Base-by-base conservation (phyloP, 2,113 vertebrate species). In the Corapipo altera region DNA sequence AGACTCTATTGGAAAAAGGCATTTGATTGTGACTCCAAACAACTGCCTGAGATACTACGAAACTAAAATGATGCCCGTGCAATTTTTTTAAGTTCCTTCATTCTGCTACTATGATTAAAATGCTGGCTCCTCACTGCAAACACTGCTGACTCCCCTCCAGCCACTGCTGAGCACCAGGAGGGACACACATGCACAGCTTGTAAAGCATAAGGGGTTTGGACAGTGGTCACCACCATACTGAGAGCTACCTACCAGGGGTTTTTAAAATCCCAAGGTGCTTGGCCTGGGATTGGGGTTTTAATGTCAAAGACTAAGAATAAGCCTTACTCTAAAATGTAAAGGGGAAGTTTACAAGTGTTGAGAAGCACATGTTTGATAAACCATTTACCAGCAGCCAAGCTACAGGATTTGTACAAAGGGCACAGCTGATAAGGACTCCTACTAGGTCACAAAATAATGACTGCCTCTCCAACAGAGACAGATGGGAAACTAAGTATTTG, bases 1-100 rank as follows among this genome's bases (percentile, higher is more conserved):
- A 58, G 49, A n/a, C 80, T 71, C 23, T 55, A 32, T 41, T 0
- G 1, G 46, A 35, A 82, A 80, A 30, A 33, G 24, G 30, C 24
- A 49, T 64, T 86, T 72, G 44, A 58, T 19, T 21, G n/a, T 91
- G 32, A 75, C 54, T 27, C 30, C 49, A 27, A 73, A 37, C 37
- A 85, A n/a, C 11, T 57, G 43, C 23, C 9, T 12, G 21, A 41
- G 23, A 57, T 5, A 49, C 3, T 8, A 72, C 32, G 44, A 21
- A 81, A 24, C 23, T 55, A 1, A 23, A 35, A 12, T 2, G 33
- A 67, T 2, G 1, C 14, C 23, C n/a, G 35, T 28, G 22, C 2
- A 21, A 26, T 37, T 76, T 61, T 69, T 43, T 5, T 41, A 41
- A 37, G 39, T 35, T 77, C 70, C 67, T 58, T 2, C 41, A 26